phyloP scores from a whole-genome alignment of 2,113 vertebrate genomes.

The Rhineura floridana region DNA sequence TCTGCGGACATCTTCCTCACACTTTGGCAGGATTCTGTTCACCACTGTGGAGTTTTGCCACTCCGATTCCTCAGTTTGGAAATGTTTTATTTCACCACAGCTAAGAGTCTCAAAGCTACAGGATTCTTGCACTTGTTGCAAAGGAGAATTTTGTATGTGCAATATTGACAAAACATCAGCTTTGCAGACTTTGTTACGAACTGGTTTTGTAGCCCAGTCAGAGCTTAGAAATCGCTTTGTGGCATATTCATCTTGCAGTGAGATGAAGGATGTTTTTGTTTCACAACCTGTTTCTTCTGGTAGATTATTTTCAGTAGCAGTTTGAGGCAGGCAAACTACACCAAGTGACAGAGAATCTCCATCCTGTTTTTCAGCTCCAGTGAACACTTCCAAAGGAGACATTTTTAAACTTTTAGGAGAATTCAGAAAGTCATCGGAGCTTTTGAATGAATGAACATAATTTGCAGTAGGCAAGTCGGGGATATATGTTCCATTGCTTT shows the following conservation, averaged over 20 bases:
- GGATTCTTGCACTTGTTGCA: constrained; percentile 42
- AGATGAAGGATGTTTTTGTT: background rate
- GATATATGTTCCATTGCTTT: constrained; percentile 71
- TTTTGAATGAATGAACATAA: constrained; percentile 52
- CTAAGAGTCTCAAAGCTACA: constrained; percentile 71
- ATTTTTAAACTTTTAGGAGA: constrained; percentile 34
- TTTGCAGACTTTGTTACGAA: constrained; percentile 9
- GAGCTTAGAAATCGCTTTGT: background rate
- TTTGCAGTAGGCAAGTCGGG: constrained; percentile 68
- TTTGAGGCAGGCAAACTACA: background rate
- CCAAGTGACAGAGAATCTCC: background rate
- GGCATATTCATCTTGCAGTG: background rate
- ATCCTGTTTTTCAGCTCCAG: constrained; percentile 9
- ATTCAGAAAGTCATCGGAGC: constrained; percentile 45
- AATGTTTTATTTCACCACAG: constrained; percentile 64
- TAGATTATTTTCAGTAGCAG: background rate
- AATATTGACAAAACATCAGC: constrained; percentile 8
- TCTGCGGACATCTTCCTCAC: background rate
- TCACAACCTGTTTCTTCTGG: background rate
- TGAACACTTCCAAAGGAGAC: background rate
- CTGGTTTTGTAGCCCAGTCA: constrained; percentile 14
- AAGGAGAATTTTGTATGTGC: constrained; percentile 36
- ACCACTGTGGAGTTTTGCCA: constrained; percentile 65
- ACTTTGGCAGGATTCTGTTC: constrained; percentile 27
- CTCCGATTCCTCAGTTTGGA: constrained; percentile 67